phyloP scores from a whole-genome alignment of 2,888 invertebrate genomes.

The Eupithecia centaureata region DNA sequence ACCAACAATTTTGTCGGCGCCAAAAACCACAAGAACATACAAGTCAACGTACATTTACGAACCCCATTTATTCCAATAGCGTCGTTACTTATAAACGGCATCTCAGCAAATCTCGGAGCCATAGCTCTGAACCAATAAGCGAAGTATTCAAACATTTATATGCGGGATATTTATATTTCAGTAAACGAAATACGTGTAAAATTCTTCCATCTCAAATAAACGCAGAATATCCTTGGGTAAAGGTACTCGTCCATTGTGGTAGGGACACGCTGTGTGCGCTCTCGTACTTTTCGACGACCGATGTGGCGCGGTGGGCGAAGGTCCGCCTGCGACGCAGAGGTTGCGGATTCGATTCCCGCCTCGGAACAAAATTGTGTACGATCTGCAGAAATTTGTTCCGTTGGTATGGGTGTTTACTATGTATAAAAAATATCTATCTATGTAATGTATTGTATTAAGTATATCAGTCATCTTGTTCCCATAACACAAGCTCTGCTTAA shows the following conservation, averaged over 20 bases:
- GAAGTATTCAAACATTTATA: conserved; percentile 27
- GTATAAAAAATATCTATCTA: too few relatives aligned
- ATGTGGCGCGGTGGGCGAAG: too few relatives aligned
- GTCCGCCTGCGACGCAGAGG: too few relatives aligned
- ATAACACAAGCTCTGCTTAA: too few relatives aligned
- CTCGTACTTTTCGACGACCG: too few relatives aligned
- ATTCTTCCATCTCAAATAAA: conserved; percentile 7
- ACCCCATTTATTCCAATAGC: conserved; percentile 22
- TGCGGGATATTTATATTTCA: conserved; percentile 16
- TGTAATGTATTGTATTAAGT: too few relatives aligned
- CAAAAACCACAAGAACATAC: neutral
- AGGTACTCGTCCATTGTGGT: neutral
- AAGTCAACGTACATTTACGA: conserved; percentile 4
- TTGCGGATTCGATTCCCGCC: too few relatives aligned
- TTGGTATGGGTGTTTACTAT: too few relatives aligned
- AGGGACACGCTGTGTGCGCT: too few relatives aligned
- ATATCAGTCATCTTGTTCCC: too few relatives aligned
- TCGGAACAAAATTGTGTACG: too few relatives aligned
- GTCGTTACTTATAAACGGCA: conserved; percentile 29
- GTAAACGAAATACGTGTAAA: conserved; percentile 14
- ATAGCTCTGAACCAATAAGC: conserved; percentile 26
- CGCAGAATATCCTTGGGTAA: neutral
- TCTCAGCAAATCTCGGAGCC: conserved; percentile 21
- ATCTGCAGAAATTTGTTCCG: too few relatives aligned
- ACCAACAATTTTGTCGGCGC: neutral